A percentile compares a stretch with the other conserved stretches of the same genome.
Evolutionary conservation across 1,140 invertebrate species (phyloP).

Genomic region (Tribolium madens): DNA sequence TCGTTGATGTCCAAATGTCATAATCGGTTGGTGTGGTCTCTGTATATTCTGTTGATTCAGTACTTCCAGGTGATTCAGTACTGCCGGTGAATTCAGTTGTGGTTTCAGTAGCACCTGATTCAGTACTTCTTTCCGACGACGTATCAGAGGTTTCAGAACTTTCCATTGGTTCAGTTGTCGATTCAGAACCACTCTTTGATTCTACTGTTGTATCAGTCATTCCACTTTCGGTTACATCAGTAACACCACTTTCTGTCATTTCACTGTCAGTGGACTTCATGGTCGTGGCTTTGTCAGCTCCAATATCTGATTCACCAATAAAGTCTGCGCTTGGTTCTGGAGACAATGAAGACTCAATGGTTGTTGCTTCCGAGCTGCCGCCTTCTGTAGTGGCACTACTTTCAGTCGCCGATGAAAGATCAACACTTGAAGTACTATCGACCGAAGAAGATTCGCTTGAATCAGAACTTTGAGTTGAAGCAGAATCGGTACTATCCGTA

Average conservation of each 20-base stretch:
- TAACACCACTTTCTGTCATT: constrained; percentile 42
- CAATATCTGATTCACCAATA: constrained; percentile 9
- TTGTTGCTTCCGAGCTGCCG: background rate
- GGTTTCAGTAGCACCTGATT: constrained; percentile 48
- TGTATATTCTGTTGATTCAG: constrained; percentile 28
- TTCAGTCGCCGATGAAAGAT: background rate
- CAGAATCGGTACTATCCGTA: constrained; percentile 24
- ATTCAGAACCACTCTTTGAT: constrained; percentile 10
- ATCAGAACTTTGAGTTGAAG: background rate
- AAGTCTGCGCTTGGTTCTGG: background rate
- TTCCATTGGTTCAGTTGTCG: constrained; percentile 40
- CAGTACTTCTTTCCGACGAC: constrained; percentile 48
- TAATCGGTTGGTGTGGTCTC: constrained; percentile 53
- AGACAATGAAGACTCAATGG: constrained; percentile 39
- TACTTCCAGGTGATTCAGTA: constrained; percentile 49
- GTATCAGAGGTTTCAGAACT: constrained; percentile 35
- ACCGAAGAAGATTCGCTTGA: constrained; percentile 52
- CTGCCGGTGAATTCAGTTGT: constrained; percentile 49
- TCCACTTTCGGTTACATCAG: constrained; percentile 20
- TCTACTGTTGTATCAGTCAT: background rate
- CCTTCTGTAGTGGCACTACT: background rate
- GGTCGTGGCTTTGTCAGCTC: background rate
- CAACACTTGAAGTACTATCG: background rate
- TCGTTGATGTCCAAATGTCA: constrained; percentile 65
- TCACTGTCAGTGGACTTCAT: constrained; percentile 1